phyloP scores from a whole-genome alignment of 2,113 vertebrate species.

The Asarcornis scutulata region DNA sequence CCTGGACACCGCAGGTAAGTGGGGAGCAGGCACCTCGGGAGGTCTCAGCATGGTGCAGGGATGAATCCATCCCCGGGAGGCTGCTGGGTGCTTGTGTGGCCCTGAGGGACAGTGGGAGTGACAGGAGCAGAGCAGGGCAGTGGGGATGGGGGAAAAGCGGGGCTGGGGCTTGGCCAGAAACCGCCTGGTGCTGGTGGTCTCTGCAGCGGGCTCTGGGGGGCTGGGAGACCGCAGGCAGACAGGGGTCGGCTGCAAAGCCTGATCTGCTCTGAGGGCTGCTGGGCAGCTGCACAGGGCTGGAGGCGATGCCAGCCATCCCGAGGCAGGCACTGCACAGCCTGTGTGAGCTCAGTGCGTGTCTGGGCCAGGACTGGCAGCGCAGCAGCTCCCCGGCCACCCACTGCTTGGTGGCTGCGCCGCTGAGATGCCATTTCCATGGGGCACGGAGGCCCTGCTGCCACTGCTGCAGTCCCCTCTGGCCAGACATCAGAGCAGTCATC shows the following conservation, averaged over 20 bases:
- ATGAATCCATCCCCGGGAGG: background rate
- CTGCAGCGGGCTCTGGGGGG: background rate
- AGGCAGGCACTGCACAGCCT: too few relatives aligned
- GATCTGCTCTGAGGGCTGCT: accelerated
- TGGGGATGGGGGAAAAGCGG: background rate
- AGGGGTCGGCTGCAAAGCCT: accelerated
- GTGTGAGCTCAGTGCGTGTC: background rate
- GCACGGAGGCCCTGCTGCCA: background rate
- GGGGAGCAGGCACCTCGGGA: background rate
- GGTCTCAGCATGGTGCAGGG: accelerated
- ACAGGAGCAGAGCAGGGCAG: background rate
- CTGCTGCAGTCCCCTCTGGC: background rate
- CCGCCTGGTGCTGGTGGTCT: accelerated
- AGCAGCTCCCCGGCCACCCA: accelerated
- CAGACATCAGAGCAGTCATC: background rate
- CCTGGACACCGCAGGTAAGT: background rate
- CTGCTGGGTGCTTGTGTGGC: background rate
- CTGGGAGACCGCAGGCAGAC: background rate
- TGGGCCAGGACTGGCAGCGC: background rate
- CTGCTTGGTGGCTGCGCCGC: background rate
- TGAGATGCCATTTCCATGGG: accelerated
- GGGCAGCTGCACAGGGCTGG: accelerated
- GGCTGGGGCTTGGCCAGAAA: background rate
- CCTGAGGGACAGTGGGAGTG: accelerated
- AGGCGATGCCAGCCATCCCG: accelerated